Evolutionary conservation across 2,113 vertebrate species (phyloP).

Genomic region (Phylloscopus whistleri): DNA sequence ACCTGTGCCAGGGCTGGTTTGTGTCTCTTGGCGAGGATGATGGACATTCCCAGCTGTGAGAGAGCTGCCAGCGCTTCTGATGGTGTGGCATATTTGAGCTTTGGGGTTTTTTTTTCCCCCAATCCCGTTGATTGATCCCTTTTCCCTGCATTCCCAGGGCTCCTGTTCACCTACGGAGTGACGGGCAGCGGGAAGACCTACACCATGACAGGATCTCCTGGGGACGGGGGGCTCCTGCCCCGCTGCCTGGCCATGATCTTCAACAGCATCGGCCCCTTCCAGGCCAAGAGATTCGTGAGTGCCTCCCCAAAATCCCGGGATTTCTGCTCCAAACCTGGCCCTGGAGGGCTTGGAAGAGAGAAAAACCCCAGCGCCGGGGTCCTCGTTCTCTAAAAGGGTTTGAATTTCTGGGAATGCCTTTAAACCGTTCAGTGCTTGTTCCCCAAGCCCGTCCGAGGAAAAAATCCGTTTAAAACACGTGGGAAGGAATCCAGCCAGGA

Average conservation of each 20-base stretch:
- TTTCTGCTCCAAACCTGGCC: background rate
- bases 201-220: conserved; percentile 94
- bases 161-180: conserved; percentile 95
- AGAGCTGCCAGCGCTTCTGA: accelerated
- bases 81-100: accelerated
- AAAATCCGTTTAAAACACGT: background rate
- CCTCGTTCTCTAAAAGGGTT: background rate
- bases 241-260: conserved; percentile 94
- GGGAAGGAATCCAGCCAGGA: background rate
- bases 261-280: conserved; percentile 87
- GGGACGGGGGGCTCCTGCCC: conserved; percentile 90
- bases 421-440: accelerated
- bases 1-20: background rate
- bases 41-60: accelerated
- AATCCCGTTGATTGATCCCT: accelerated
- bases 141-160: conserved; percentile 71
- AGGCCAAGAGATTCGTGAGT: conserved; percentile 93
- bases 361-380: accelerated
- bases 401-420: background rate
- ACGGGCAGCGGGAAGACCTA: conserved; percentile 96
- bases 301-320: background rate
- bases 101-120: background rate
- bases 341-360: background rate
- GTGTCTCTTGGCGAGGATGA: accelerated
- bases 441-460: background rate